Base-by-base conservation (phyloP, 2,888 invertebrate species). In the Cerastis leucographa region DNA sequence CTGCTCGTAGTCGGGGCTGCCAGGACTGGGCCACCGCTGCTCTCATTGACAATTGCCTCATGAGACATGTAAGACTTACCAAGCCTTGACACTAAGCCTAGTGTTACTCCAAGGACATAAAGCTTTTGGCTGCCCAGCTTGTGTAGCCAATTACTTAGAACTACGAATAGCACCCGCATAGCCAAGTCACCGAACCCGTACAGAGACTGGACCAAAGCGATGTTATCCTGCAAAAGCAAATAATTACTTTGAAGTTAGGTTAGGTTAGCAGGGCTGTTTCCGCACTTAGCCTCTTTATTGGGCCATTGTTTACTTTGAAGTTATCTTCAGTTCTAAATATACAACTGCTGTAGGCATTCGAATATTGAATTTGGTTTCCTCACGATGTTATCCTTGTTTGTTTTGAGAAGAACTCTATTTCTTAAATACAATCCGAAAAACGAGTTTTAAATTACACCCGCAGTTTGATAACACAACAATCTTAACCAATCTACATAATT, bases 181-280 rank as follows among this genome's bases (percentile, higher is more conserved):
- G 94, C 92, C 67, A 98, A 93, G 93, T 98, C 98, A 0, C 98
- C 97, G 0, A 97, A 96, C 4, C 97, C 97, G 19, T 97, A 96
- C 11, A 97, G 93, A 0, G 97, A 97, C 76, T 98, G 94, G n/a
- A 97, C 97, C 69, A 96, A 92, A 0, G 98, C 97, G 0, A 97
- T 97, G 69, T 97, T 96, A 11, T 92, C 90, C 97, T 97, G 91
- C 74, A 94, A 35, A 35, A 93, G 62, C 49, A 80, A 81, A 68
- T 59, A 56, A 66, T 54, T 61, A 54, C n/a, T 42, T 73, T 35
- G 8, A 22, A 73, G 4, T 29, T 44, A 59, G n/a, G n/a, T n/a
- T n/a, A n/a, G n/a, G n/a, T n/a, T n/a, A n/a, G n/a, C n/a, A n/a
- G n/a, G n/a, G n/a, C n/a, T n/a, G n/a, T n/a, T n/a, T n/a, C n/a